These are phyloP conservation scores for Athripsodes cinereus DNA, from an alignment of 2,888 invertebrate species.

Conservation along the genomic window DNA sequence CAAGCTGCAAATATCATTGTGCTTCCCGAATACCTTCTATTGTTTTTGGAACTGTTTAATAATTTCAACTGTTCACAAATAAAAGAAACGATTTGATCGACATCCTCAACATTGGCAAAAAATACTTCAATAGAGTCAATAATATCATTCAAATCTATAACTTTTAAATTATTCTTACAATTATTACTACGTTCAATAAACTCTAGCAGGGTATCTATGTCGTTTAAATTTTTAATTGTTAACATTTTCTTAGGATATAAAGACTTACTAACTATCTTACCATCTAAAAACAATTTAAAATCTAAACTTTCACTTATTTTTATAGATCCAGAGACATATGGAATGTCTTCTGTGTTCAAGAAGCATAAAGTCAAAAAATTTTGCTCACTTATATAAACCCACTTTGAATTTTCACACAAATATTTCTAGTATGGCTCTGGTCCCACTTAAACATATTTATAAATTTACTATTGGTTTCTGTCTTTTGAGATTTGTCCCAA, in stretches of 20 bases:
- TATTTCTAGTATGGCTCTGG: no score
- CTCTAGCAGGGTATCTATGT: not conserved
- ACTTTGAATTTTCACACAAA: not conserved
- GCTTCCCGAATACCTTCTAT: not conserved
- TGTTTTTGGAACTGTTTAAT: not conserved
- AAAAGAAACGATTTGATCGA: not conserved
- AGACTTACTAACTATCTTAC: constrained; percentile 5
- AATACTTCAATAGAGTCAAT: not conserved
- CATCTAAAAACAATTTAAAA: constrained; percentile 1
- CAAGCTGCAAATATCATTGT: not conserved
- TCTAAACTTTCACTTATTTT: not conserved
- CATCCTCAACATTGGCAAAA: not conserved
- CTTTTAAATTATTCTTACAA: not conserved
- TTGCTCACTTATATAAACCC: not conserved
- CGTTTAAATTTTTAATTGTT: not conserved
- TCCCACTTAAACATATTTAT: no score
- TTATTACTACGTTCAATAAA: not conserved
- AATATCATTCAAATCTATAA: constrained; percentile 3
- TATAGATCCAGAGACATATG: not conserved
- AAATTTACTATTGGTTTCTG: no score
- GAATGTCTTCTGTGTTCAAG: not conserved
- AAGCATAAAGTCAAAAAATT: not conserved
- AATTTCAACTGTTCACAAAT: constrained; percentile 1
- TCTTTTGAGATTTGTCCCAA: no score
- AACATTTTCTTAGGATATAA: not conserved